Base-by-base conservation (phyloP, 2,888 invertebrate genomes). In the Antheraea assamensis region DNA sequence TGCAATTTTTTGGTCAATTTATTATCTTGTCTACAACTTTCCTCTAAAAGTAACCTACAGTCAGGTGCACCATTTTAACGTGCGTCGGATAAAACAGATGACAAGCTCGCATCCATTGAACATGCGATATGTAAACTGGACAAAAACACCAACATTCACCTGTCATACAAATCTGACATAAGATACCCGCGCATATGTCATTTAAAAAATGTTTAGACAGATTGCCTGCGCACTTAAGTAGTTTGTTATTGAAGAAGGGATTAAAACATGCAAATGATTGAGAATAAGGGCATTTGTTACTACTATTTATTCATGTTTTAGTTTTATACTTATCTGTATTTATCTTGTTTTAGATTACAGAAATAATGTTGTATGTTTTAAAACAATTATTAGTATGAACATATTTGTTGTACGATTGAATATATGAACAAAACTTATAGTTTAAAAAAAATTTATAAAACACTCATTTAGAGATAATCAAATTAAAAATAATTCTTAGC, bases 71-170 rank as follows among this genome's bases (percentile, higher is more conserved):
- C 66, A 52, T 52, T 76, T 82, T 81, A 83, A 83, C 82, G 78
- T 84, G 85, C 79, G 77, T 79, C 71, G 74, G 73, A 21, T 21
- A 66, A 58, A 80, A 81, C 90, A 90, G 90, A 87, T 90, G 89
- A 87, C 85, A 86, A 13, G 79, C 80, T 85, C 84, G 83, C 81
- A 81, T 81, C 82, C 83, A 80, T 80, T 82, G 80, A 80, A 87
- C 93, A 93, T 87, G 90, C 90, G 92, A 90, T 89, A 88, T 82
- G 81, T 80, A 84, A 84, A 85, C 80, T 75, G 77, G 77, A 80
- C 76, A 87, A 88, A 89, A 89, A 89, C 77, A 76, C 71, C 77
- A 75, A 78, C 77, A 78, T 82, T 79, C 92, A 93, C 91, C 91
- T 93, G 93, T 87, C 83, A 76, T 73, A 77, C 76, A 83, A 87